Evolutionary conservation across 2,797 vertebrate species (phyloP), one percentile per base, ranked within the genome.

Genomic region (Aphelocoma californica): DNA sequence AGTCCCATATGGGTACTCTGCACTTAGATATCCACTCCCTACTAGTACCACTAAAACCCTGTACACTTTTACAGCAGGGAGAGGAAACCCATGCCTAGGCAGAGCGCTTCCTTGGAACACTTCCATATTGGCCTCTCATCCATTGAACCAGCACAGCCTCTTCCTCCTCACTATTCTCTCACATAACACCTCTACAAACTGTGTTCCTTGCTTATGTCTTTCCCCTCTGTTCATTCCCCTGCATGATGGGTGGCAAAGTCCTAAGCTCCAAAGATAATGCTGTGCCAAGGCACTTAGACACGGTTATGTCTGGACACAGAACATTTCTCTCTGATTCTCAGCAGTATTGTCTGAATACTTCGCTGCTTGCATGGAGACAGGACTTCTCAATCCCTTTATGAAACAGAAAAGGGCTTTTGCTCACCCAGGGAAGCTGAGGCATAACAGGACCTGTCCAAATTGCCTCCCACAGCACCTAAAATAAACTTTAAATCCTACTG

Each of bases 241-340:
- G 65, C 82, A 32, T 58, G 47, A 74, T 81, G 88, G 67, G 80
- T 86, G 83, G 83, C 77, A 96, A 91, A 90, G 62, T 79, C 66
- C 64, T 95, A 86, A 90, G 47, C 47, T 92, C 74, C 88, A 84
- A 69, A 90, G 78, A 88, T 73, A 90, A 94, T 48, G 50, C 32
- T 80, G 67, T 84, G 74, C 77, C 83, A 88, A 94, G 70, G 81
- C 66, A 75, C 48, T 94, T 95, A 90, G 88, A 92, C 66, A 86
- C 2, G 18, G 73, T 78, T 92, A 2, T 18, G 44, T 62, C 85
- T 58, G 57, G 29, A 78, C 34, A 81, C 2, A 4, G 78, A 94
- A 51, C 16, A 42, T 48, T 94, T 84, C 54, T 61, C 53, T 69
- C 60, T 60, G 70, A 62, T 66, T 77, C 66, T 88, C 67, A 73